A percentile compares a stretch with the other conserved stretches of the same genome.
These are phyloP conservation scores for Leptinotarsa lineolata DNA, from an alignment of 1,140 invertebrate species.

Conservation along the genomic window DNA sequence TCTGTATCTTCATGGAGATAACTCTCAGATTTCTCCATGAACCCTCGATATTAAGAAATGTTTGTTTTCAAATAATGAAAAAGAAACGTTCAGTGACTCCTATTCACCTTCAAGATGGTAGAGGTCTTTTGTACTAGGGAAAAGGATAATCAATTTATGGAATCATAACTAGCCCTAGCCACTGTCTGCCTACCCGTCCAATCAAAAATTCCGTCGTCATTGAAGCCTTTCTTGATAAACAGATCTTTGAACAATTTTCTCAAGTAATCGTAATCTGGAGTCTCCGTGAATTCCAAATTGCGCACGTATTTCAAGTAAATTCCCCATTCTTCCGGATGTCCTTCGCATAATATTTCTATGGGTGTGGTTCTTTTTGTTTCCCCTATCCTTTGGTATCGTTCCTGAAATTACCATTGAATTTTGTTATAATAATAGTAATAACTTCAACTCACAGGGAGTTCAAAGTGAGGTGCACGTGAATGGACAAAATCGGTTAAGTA, in stretches of 20 bases:
- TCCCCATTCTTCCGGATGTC: conserved; percentile 94
- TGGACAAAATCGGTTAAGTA: too few relatives aligned
- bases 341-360: conserved; percentile 96
- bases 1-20: too few relatives aligned
- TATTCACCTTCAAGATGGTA: neutral
- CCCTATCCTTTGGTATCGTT: conserved; percentile 97
- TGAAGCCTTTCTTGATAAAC: conserved; percentile 88
- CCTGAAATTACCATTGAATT: conserved; percentile 46
- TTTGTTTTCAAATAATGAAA: too few relatives aligned
- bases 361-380: conserved; percentile 97
- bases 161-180: neutral
- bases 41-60: too few relatives aligned
- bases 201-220: conserved; percentile 95
- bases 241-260: conserved; percentile 93
- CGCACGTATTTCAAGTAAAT: conserved; percentile 80
- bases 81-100: too few relatives aligned
- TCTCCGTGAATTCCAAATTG: conserved; percentile 95
- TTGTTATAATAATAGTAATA: too few relatives aligned
- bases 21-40: too few relatives aligned
- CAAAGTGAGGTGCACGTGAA: too few relatives aligned
- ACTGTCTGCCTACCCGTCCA: conserved; percentile 85
- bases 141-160: neutral
- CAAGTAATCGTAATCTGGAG: conserved; percentile 98
- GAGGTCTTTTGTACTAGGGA: neutral
- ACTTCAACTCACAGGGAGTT: too few relatives aligned